phyloP scores from a whole-genome alignment of 2,113 vertebrate species.

The Odontesthes bonariensis region DNA sequence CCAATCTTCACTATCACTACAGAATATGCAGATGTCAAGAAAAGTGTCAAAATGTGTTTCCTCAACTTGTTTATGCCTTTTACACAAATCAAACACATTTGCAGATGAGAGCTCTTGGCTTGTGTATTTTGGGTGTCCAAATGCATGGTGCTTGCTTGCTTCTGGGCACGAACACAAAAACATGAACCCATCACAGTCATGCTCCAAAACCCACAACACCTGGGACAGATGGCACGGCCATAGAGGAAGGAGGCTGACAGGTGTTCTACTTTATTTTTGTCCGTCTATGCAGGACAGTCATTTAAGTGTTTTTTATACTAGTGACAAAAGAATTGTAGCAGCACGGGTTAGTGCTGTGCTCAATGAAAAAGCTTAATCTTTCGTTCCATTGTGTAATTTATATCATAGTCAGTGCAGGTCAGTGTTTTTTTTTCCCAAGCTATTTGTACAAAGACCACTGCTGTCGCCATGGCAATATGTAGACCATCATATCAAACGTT shows the following conservation, averaged over 20 bases:
- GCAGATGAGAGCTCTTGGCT: constrained; percentile 11
- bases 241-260: constrained; percentile 43
- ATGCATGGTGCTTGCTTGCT: neutral
- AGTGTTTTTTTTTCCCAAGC: constrained; percentile 48
- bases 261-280: constrained; percentile 42
- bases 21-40: constrained; percentile 28
- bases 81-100: constrained; percentile 27
- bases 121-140: neutral
- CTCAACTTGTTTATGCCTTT: constrained; percentile 36
- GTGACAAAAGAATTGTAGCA: constrained; percentile 21
- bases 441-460: constrained; percentile 27
- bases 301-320: constrained; percentile 19
- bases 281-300: constrained; percentile 32
- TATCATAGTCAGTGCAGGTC: constrained; percentile 38
- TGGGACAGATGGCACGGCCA: constrained; percentile 63
- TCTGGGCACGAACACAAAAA: constrained; percentile 19
- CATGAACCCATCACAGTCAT: constrained; percentile 22
- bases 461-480: constrained; percentile 66
- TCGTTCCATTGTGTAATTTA: constrained; percentile 54
- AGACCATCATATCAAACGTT: constrained; percentile 37
- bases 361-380: constrained; percentile 44
- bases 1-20: constrained; percentile 50
- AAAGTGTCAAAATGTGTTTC: no score
- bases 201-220: constrained; percentile 65
- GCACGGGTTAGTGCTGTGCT: constrained; percentile 4